phyloP scores from a whole-genome alignment of 2,888 invertebrate species.

The Seira ritae region DNA sequence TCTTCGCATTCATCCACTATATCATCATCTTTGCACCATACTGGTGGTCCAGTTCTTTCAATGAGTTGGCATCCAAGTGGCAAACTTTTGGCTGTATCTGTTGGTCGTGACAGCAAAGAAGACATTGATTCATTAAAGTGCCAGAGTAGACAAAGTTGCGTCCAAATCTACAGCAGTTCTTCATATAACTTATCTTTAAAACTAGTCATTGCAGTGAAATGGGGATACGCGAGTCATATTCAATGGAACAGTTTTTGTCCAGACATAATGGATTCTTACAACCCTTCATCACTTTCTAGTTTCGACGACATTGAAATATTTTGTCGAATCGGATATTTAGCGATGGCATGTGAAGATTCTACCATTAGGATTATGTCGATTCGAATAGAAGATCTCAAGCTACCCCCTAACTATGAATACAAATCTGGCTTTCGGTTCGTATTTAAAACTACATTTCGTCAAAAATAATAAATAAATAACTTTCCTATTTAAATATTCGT shows the following conservation, averaged over 20 bases:
- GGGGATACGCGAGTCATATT: constrained; percentile 67
- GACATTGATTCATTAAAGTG: constrained; percentile 39
- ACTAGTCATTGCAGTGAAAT: constrained; percentile 60
- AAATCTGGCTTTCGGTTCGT: constrained; percentile 16
- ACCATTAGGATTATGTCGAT: constrained; percentile 60
- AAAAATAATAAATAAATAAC: no score
- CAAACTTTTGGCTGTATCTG: constrained; percentile 67
- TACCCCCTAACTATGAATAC: constrained; percentile 46
- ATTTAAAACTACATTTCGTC: constrained; percentile 11
- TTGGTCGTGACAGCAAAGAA: constrained; percentile 46
- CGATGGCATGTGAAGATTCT: constrained; percentile 64
- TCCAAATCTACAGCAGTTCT: constrained; percentile 66
- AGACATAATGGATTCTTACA: constrained; percentile 28
- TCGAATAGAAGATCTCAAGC: constrained; percentile 43
- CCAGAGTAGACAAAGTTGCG: constrained; percentile 21
- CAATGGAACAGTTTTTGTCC: constrained; percentile 69
- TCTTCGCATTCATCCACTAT: neutral
- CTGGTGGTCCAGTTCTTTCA: constrained; percentile 67
- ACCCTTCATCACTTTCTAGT: constrained; percentile 16
- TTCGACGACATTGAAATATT: constrained; percentile 40
- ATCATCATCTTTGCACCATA: constrained; percentile 28
- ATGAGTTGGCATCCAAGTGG: constrained; percentile 70
- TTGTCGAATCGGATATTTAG: constrained; percentile 66
- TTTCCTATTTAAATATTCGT: no score
- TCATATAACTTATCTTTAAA: constrained; percentile 32